A percentile compares a stretch with the other conserved stretches of the same genome.
These are phyloP conservation scores for Oreochromis grahami DNA, from an alignment of 2,797 vertebrate species.

Conservation along the genomic window DNA sequence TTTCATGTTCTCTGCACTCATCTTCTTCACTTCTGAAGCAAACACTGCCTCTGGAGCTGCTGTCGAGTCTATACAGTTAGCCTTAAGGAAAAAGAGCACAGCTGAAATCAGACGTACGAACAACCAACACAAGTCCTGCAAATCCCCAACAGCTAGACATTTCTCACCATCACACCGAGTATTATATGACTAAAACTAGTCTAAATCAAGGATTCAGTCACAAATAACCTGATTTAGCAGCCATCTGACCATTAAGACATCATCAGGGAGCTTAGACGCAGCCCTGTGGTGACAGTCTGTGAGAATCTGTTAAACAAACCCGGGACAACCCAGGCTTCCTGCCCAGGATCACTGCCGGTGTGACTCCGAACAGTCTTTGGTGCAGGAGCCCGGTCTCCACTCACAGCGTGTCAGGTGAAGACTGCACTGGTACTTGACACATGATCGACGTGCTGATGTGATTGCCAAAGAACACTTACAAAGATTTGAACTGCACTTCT, in stretches of 20 bases:
- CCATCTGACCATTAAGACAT: not conserved
- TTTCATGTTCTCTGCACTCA: conserved; percentile 92
- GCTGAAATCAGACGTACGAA: not conserved
- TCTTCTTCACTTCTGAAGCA: conserved; percentile 90
- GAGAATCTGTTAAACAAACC: not conserved
- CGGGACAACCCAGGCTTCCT: not conserved
- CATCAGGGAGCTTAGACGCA: not conserved
- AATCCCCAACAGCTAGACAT: too few relatives aligned
- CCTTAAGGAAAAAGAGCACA: conserved; percentile 61
- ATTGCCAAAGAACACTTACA: not conserved
- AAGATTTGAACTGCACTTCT: not conserved
- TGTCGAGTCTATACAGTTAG: conserved; percentile 93
- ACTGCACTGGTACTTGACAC: too few relatives aligned
- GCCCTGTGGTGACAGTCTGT: too few relatives aligned
- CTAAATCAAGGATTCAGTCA: not conserved
- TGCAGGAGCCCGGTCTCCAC: too few relatives aligned
- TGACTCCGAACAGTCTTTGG: too few relatives aligned
- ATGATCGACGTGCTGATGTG: too few relatives aligned
- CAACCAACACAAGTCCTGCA: not conserved
- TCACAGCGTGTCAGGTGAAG: not conserved
- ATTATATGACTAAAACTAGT: fast-evolving
- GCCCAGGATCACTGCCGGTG: not conserved
- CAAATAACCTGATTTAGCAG: not conserved
- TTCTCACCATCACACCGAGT: not conserved
- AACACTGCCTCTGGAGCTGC: conserved; percentile 90